phyloP scores from a whole-genome alignment of 1,140 invertebrate species.

The Notospermus geniculatus region DNA sequence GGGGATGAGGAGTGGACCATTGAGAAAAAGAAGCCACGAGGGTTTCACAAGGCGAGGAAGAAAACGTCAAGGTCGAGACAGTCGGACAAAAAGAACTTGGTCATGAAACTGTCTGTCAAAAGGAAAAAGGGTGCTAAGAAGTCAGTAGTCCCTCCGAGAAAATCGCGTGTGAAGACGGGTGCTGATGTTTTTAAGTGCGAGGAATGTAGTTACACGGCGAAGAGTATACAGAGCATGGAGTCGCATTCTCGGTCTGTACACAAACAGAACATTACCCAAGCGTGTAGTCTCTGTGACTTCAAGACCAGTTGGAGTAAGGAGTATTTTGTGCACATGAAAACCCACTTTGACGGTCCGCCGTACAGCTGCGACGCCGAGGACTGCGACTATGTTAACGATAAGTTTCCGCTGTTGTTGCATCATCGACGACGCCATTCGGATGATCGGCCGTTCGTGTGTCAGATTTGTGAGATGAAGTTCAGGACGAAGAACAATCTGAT shows the following conservation, averaged over 20 bases:
- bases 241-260: conserved; percentile 18
- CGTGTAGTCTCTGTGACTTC: conserved; percentile 66
- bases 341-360: conserved; percentile 65
- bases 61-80: conserved; percentile 10
- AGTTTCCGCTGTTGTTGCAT: conserved; percentile 60
- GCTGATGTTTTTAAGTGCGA: conserved; percentile 19
- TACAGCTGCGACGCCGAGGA: conserved; percentile 61
- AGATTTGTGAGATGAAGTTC: conserved; percentile 55
- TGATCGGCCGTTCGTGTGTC: conserved; percentile 59
- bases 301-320: conserved; percentile 65
- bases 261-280: conserved; percentile 45
- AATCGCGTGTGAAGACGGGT: not conserved
- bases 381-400: conserved; percentile 61
- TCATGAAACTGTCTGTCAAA: conserved; percentile 7
- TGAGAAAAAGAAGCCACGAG: conserved; percentile 9
- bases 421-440: conserved; percentile 62
- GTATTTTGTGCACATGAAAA: conserved; percentile 67
- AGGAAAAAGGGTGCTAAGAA: conserved; percentile 9
- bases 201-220: conserved; percentile 31
- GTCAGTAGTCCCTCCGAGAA: conserved; percentile 8
- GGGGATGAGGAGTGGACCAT: conserved; percentile 13
- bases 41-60: conserved; percentile 1
- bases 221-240: conserved; percentile 21
- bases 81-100: conserved; percentile 16
- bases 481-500: conserved; percentile 58